Evolutionary conservation across 2,113 vertebrate genomes (phyloP).

Genomic region (Plecotus auritus): DNA sequence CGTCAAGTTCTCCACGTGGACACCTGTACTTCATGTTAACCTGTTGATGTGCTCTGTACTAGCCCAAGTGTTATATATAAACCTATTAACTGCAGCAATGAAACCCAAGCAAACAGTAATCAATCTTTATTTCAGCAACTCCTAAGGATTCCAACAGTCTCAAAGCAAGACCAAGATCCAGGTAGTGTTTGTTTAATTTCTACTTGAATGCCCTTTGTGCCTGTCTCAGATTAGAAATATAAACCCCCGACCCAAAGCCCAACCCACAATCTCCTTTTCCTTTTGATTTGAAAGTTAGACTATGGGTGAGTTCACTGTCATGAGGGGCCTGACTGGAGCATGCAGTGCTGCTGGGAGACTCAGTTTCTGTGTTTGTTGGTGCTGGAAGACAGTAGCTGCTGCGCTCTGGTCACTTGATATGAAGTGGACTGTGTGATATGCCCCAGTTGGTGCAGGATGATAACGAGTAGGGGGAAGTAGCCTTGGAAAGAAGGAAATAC

Average conservation of each 20-base stretch:
- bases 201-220: conserved; percentile 35
- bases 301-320: not conserved
- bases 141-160: conserved; percentile 80
- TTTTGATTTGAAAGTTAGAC: conserved; percentile 1
- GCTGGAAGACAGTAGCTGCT: not conserved
- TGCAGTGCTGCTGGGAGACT: not conserved
- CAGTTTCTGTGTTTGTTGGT: not conserved
- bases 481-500: not conserved
- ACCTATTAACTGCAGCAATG: conserved; percentile 46
- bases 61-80: conserved; percentile 36
- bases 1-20: not conserved
- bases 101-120: conserved; percentile 58
- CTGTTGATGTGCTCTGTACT: conserved; percentile 51
- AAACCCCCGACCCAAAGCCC: not conserved
- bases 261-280: not conserved
- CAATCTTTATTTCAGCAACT: conserved; percentile 79
- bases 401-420: not conserved
- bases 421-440: not conserved
- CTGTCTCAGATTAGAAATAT: not conserved
- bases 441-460: not conserved
- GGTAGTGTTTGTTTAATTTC: conserved; percentile 79
- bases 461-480: not conserved
- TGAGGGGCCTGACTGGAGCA: not conserved
- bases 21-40: not conserved
- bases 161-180: conserved; percentile 86